Evolutionary conservation across 2,888 invertebrate genomes (phyloP).

Genomic region (Micropterix aruncella): DNA sequence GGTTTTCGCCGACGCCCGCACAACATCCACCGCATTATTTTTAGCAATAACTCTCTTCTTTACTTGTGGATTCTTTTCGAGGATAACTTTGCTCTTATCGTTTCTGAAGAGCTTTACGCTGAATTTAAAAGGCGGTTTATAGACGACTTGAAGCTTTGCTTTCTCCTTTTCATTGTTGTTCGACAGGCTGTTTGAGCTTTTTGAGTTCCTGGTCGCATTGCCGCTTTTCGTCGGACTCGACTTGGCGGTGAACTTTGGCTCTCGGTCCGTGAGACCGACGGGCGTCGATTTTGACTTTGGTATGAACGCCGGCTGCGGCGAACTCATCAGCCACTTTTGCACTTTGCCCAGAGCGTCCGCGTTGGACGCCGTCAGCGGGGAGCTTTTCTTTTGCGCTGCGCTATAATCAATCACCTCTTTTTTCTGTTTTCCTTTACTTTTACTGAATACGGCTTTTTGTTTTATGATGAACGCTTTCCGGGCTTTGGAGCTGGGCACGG

Average conservation of each 20-base stretch:
- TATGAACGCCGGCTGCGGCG: slow-evolving; percentile 45
- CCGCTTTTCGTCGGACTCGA: slow-evolving; percentile 36
- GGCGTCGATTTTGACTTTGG: slow-evolving; percentile 80
- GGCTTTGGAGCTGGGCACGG: slow-evolving; percentile 22
- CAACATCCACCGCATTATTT: slow-evolving; percentile 20
- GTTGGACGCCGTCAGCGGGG: slow-evolving; percentile 36
- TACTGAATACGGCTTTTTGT: slow-evolving; percentile 20
- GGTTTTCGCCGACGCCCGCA: slow-evolving; percentile 13
- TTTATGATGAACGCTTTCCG: slow-evolving; percentile 18
- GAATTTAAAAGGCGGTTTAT: slow-evolving; percentile 79
- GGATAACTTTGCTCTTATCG: slow-evolving; percentile 48
- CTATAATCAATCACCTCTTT: slow-evolving; percentile 73
- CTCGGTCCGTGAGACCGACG: slow-evolving; percentile 47
- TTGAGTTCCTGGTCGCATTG: slow-evolving; percentile 39
- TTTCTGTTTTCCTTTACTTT: slow-evolving; percentile 42
- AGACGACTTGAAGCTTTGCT: slow-evolving; percentile 70
- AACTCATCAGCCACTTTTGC: slow-evolving; percentile 73
- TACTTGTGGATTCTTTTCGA: slow-evolving; percentile 39
- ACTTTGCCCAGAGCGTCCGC: slow-evolving; percentile 56
- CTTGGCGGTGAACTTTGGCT: slow-evolving; percentile 25
- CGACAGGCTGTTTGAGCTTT: slow-evolving; percentile 58
- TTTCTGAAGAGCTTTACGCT: slow-evolving; percentile 65
- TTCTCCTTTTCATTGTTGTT: slow-evolving; percentile 44
- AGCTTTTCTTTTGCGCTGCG: slow-evolving; percentile 46
- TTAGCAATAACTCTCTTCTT: slow-evolving; percentile 12